Evolutionary conservation across 2,888 invertebrate species (phyloP).

Genomic region (Allygus modestus): DNA sequence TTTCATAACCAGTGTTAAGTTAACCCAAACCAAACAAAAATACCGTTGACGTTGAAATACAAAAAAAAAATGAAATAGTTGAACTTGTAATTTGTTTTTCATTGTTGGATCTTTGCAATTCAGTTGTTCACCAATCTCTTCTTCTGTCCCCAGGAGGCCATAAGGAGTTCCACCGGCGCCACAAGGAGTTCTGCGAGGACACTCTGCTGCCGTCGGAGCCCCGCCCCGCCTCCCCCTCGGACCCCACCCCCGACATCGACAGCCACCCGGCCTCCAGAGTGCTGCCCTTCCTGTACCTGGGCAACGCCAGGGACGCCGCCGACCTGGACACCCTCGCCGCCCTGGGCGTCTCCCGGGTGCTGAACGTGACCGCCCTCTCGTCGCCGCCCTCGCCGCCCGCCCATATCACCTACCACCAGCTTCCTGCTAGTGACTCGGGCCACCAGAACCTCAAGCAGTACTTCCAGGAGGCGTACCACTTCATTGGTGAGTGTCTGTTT

Average conservation of each 20-base stretch:
- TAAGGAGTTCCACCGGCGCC: slow-evolving; percentile 83
- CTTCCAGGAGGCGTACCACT: slow-evolving; percentile 91
- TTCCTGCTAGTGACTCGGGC: slow-evolving; percentile 89
- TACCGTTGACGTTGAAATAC: too few species aligned
- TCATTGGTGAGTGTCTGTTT: slow-evolving; percentile 83
- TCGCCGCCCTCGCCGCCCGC: slow-evolving; percentile 83
- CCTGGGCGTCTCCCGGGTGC: slow-evolving; percentile 85
- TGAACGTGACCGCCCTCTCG: slow-evolving; percentile 86
- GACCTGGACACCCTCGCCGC: slow-evolving; percentile 82
- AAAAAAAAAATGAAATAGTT: too few species aligned
- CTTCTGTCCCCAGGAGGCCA: slow-evolving; percentile 78
- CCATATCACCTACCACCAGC: slow-evolving; percentile 84
- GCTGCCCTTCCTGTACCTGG: slow-evolving; percentile 88
- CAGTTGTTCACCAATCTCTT: too few species aligned
- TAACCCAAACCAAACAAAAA: too few species aligned
- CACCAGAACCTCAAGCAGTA: slow-evolving; percentile 93
- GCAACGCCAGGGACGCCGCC: slow-evolving; percentile 89
- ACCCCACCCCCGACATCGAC: slow-evolving; percentile 80
- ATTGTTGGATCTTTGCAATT: too few species aligned
- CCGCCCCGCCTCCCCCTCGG: slow-evolving; percentile 71
- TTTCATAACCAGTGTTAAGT: too few species aligned
- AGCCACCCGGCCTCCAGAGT: slow-evolving; percentile 87
- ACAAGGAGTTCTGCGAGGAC: slow-evolving; percentile 86
- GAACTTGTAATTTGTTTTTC: too few species aligned
- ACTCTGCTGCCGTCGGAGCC: slow-evolving; percentile 76